Base-by-base conservation (phyloP, 30 jellyfish, hydroid and myxozoan species). In the Sanderia malayensis region DNA sequence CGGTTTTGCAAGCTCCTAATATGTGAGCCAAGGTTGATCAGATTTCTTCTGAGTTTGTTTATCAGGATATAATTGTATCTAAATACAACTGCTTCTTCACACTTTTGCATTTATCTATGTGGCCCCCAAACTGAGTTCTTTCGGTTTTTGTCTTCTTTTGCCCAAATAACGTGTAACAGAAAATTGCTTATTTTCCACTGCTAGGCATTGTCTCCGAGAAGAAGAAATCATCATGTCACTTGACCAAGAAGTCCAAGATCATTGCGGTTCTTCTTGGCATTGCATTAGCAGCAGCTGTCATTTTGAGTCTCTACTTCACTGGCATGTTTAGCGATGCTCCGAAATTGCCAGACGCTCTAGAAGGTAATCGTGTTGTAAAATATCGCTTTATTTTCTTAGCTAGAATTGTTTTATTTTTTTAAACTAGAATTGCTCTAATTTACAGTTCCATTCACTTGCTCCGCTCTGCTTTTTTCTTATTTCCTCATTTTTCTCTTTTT, bases 291-390 rank as follows among this genome's bases (percentile, higher is more conserved):
- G 87, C 72, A 11, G 61, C 80, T 53, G 25, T 76, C 22, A 23
- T 46, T 0, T 68, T 67, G 4, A 80, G 80, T 1, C 80, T 76
- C 45, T 76, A 76, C 34, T 37, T 76, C 1, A 67, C 73, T 8
- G 87, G 87, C 23, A 80, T 76, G 8, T 76, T 76, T 62, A 76
- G 71, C 46, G 66, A 62, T 11, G 87, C 87, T 3, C 87, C 87
- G 2, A 53, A 29, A 0, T 46, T 76, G 22, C 71, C 87, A n/a
- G 87, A 76, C 13, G 71, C 78, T 0, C 20, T 76, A 27, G 87
- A 76, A 66, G 87, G 87, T 76, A 74, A n/a, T n/a, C n/a, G n/a
- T n/a, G n/a, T n/a, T n/a, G n/a, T n/a, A n/a, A n/a, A n/a, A n/a
- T n/a, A n/a, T n/a, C n/a, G n/a, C n/a, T n/a, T n/a, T n/a, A n/a